A percentile compares a stretch with the other conserved stretches of the same genome.
phyloP scores from a whole-genome alignment of 2,113 vertebrate species.

The Bos javanicus region DNA sequence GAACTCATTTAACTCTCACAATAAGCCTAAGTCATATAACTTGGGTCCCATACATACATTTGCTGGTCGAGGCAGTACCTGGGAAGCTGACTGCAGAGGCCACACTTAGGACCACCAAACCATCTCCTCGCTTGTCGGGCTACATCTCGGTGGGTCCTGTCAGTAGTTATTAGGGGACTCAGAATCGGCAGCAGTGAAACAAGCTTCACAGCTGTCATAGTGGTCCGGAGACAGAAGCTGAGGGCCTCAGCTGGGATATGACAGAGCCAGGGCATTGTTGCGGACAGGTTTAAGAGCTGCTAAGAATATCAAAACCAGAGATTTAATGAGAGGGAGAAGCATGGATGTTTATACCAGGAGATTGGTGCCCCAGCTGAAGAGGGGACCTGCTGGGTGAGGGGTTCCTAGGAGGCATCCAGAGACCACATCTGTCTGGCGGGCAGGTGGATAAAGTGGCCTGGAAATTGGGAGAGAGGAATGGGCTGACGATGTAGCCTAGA shows the following conservation, averaged over 20 bases:
- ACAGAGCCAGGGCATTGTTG: not conserved
- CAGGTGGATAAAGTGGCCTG: not conserved
- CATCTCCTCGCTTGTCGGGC: not conserved
- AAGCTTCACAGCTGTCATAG: not conserved
- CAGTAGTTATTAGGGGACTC: not conserved
- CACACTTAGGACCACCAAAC: not conserved
- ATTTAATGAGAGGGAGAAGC: not conserved
- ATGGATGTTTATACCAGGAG: not conserved
- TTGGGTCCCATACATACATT: accelerated
- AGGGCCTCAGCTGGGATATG: not conserved
- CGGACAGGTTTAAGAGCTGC: not conserved
- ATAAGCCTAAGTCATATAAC: not conserved
- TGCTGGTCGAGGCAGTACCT: not conserved
- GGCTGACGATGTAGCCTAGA: not conserved
- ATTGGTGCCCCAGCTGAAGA: not conserved
- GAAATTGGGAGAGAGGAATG: not conserved
- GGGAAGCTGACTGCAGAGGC: not conserved
- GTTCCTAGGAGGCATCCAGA: not conserved
- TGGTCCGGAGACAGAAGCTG: not conserved
- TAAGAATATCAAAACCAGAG: not conserved
- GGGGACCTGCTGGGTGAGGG: not conserved
- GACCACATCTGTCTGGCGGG: accelerated
- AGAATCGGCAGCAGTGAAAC: not conserved
- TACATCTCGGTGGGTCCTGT: not conserved
- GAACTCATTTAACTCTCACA: not conserved